These are phyloP conservation scores for Idaea aversata DNA, from an alignment of 2,888 invertebrate genomes.

Conservation along the genomic window DNA sequence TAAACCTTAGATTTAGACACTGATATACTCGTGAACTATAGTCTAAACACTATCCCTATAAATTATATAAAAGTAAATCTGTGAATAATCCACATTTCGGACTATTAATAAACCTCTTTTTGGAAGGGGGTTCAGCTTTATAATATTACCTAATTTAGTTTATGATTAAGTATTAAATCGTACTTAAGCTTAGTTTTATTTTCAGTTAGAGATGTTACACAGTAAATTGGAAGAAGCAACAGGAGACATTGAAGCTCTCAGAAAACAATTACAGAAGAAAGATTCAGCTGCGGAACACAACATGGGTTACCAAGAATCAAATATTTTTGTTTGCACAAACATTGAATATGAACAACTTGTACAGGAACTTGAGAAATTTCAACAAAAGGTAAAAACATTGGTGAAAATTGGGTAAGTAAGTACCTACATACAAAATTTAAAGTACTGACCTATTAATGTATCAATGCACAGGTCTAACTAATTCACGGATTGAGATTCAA, in stretches of 20 bases:
- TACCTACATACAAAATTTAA: too few relatives aligned
- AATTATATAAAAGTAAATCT: too few relatives aligned
- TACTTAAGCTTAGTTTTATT: conserved; percentile 6
- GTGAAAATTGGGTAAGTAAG: neutral
- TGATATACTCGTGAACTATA: too few relatives aligned
- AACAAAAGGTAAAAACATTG: conserved; percentile 76
- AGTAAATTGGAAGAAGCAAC: conserved; percentile 86
- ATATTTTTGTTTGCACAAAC: conserved; percentile 40
- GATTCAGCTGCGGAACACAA: conserved; percentile 38
- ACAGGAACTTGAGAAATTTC: conserved; percentile 82
- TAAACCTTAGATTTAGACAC: too few relatives aligned
- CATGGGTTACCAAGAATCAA: conserved; percentile 35
- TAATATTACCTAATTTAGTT: neutral
- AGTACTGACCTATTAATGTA: too few relatives aligned
- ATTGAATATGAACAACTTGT: conserved; percentile 84
- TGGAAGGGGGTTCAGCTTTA: too few relatives aligned
- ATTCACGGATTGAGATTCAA: too few relatives aligned
- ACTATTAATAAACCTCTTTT: too few relatives aligned
- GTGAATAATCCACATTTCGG: too few relatives aligned
- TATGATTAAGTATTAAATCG: too few relatives aligned
- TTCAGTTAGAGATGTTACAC: conserved; percentile 83
- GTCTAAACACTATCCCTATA: too few relatives aligned
- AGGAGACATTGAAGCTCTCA: conserved; percentile 84
- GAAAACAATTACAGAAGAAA: conserved; percentile 68
- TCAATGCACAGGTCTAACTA: too few relatives aligned